These are phyloP conservation scores for Nycteola revayana DNA, from an alignment of 2,888 invertebrate genomes.

Conservation along the genomic window DNA sequence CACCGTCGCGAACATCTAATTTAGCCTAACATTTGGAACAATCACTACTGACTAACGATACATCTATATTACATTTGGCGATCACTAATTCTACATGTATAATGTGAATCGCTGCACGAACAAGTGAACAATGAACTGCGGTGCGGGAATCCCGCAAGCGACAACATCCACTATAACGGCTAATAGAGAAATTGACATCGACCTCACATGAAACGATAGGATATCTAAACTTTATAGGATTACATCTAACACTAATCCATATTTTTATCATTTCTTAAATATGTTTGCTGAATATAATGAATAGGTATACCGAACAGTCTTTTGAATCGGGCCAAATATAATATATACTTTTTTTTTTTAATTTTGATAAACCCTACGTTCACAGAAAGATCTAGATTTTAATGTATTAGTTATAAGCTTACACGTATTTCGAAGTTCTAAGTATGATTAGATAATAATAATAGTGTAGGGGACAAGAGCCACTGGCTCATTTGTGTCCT, in stretches of 20 bases:
- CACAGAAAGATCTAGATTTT: constrained; percentile 69
- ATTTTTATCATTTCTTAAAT: constrained; percentile 55
- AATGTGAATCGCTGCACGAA: constrained; percentile 57
- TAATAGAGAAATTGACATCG: constrained; percentile 63
- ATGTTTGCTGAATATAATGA: constrained; percentile 67
- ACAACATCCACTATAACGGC: constrained; percentile 52
- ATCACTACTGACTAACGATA: constrained; percentile 78
- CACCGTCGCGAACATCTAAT: constrained; percentile 61
- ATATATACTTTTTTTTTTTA: constrained; percentile 39
- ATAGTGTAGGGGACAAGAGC: constrained; percentile 22
- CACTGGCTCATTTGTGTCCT: constrained; percentile 19
- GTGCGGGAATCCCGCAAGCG: constrained; percentile 38
- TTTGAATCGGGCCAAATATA: constrained; percentile 85
- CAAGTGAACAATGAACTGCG: constrained; percentile 36
- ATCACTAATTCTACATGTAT: constrained; percentile 71
- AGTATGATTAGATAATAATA: constrained; percentile 45
- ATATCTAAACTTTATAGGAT: constrained; percentile 49
- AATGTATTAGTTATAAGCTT: constrained; percentile 59
- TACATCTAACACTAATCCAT: constrained; percentile 61
- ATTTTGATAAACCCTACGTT: constrained; percentile 75
- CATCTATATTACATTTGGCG: constrained; percentile 80
- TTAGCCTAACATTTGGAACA: constrained; percentile 80
- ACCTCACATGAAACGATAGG: constrained; percentile 55
- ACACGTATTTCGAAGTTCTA: constrained; percentile 52
- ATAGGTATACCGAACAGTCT: constrained; percentile 87